A percentile compares a stretch with the other conserved stretches of the same genome.
Evolutionary conservation across 2,113 vertebrate genomes (phyloP).

Genomic region (Regulus satrapa): DNA sequence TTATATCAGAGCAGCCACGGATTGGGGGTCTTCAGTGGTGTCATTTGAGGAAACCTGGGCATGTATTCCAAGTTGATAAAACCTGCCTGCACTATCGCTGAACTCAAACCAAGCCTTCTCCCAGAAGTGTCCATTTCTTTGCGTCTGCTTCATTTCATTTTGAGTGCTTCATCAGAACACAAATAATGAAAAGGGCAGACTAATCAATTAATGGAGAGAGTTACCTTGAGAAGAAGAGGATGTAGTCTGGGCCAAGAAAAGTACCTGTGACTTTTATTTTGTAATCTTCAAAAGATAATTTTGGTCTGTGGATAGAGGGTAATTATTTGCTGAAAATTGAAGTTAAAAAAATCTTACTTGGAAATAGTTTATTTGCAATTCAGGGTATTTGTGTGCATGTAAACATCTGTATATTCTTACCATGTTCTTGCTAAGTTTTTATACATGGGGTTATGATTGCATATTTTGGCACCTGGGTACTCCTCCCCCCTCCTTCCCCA

Average conservation of each 20-base stretch:
- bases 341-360: neutral
- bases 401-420: neutral
- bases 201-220: neutral
- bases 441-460: neutral
- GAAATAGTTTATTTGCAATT: neutral
- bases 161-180: neutral
- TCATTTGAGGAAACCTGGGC: neutral
- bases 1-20: neutral
- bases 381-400: neutral
- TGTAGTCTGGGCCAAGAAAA: neutral
- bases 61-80: fast-evolving
- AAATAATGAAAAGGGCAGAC: neutral
- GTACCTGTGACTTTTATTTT: neutral
- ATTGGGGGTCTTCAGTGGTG: neutral
- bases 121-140: fast-evolving
- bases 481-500: neutral
- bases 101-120: neutral
- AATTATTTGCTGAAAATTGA: neutral
- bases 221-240: neutral
- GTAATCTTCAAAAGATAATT: neutral
- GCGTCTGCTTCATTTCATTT: neutral
- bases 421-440: neutral
- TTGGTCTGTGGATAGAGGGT: neutral
- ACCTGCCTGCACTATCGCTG: neutral
- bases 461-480: constrained; percentile 58